phyloP scores from a whole-genome alignment of 2,797 vertebrate species.

The Myripristis murdjan region DNA sequence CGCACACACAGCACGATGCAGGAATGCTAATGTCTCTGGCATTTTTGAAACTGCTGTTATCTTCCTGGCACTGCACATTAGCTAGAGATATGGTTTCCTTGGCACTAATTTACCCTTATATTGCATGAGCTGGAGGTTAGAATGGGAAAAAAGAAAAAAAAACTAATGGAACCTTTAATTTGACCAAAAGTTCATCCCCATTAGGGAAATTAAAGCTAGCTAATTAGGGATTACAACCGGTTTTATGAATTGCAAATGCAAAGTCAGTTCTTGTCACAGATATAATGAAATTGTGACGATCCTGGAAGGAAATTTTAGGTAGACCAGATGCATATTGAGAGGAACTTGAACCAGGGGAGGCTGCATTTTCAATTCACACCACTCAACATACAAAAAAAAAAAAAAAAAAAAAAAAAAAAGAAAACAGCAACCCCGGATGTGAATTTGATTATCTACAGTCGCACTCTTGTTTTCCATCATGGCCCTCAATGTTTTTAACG shows the following conservation, averaged over 20 bases:
- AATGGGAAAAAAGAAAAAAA: constrained; percentile 29
- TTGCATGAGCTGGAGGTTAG: constrained; percentile 55
- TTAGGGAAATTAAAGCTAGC: constrained; percentile 69
- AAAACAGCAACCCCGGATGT: constrained; percentile 46
- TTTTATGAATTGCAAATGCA: constrained; percentile 67
- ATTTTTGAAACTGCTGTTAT: constrained; percentile 76
- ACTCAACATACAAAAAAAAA: constrained; percentile 53
- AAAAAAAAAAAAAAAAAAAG: constrained; percentile 33
- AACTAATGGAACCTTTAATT: constrained; percentile 70
- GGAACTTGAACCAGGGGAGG: constrained; percentile 7
- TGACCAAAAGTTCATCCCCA: constrained; percentile 73
- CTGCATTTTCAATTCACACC: constrained; percentile 53
- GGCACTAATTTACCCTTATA: constrained; percentile 60
- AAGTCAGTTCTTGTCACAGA: constrained; percentile 43
- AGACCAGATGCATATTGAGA: constrained; percentile 29
- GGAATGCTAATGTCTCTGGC: constrained; percentile 77
- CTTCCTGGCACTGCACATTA: constrained; percentile 73
- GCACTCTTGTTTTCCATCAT: constrained; percentile 46
- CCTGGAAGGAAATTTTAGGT: constrained; percentile 28
- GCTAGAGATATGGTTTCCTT: constrained; percentile 72
- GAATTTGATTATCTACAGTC: constrained; percentile 69
- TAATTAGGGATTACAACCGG: constrained; percentile 70
- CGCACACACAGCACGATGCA: constrained; percentile 31
- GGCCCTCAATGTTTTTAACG: constrained; percentile 55
- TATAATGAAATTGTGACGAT: constrained; percentile 23